phyloP scores from a whole-genome alignment of 1,140 invertebrate species.

The Heliconius congener region DNA sequence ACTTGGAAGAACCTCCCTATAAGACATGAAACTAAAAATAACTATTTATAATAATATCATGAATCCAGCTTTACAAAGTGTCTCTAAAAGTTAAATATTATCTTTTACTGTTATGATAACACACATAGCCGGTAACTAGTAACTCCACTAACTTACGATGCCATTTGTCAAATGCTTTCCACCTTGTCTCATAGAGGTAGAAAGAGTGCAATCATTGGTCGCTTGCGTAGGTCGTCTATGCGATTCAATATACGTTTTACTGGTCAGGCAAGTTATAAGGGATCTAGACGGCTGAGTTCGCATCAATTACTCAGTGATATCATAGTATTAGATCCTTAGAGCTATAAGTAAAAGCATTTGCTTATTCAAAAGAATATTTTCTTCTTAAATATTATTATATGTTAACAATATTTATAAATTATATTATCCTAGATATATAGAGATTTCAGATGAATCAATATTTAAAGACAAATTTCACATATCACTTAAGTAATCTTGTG shows the following conservation, averaged over 20 bases:
- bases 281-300: slow-evolving; percentile 39
- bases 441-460: neutral
- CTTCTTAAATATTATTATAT: neutral
- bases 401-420: neutral
- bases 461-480: neutral
- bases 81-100: slow-evolving; percentile 1
- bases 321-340: slow-evolving; percentile 25
- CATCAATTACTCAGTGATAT: slow-evolving; percentile 43
- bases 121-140: neutral
- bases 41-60: neutral
- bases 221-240: slow-evolving; percentile 49
- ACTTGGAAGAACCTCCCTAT: no score
- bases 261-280: slow-evolving; percentile 48
- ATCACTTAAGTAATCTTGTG: neutral
- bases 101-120: slow-evolving; percentile 25
- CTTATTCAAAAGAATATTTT: neutral
- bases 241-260: slow-evolving; percentile 48
- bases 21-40: no score
- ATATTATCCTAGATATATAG: neutral
- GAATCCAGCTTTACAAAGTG: neutral
- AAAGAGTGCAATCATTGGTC: slow-evolving; percentile 42
- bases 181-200: slow-evolving; percentile 21
- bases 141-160: slow-evolving; percentile 1
- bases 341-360: slow-evolving; percentile 2
- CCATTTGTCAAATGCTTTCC: slow-evolving; percentile 2